Conservation (phyloP, 1,140 invertebrate genomes). For the Octopus sinensis region DNA sequence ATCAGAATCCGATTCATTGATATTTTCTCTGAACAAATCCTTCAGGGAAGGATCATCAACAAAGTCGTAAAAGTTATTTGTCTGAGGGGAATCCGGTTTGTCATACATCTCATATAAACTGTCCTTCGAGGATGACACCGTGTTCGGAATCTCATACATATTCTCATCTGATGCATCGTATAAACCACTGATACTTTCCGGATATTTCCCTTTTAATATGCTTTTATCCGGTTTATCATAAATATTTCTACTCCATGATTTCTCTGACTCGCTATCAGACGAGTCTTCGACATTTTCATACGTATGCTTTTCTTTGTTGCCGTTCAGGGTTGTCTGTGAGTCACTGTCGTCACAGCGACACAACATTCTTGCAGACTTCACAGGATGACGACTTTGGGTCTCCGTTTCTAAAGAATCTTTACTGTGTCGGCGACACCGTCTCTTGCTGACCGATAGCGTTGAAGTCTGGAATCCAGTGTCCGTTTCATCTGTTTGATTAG, state of each 20-base stretch:
- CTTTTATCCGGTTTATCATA: background rate
- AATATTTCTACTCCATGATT: background rate
- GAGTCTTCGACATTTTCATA: background rate
- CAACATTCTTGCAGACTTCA: background rate
- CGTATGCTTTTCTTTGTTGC: background rate
- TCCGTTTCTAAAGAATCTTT: background rate
- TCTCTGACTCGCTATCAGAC: background rate
- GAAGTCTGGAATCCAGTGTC: constrained; percentile 2
- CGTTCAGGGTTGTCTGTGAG: background rate
- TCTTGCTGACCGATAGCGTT: background rate
- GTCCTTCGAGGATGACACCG: background rate
- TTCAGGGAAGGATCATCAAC: no score
- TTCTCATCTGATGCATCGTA: background rate
- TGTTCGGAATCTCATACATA: background rate
- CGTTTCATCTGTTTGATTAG: background rate
- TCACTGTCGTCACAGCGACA: background rate
- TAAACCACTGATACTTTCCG: background rate
- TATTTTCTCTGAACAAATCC: background rate
- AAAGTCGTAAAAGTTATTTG: no score
- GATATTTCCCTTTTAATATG: background rate
- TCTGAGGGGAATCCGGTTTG: background rate
- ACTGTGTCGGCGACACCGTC: background rate
- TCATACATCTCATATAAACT: background rate
- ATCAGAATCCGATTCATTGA: background rate
- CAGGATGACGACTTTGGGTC: background rate